Conservation (phyloP, 2,888 invertebrate species). For the Oscheius onirici region DNA sequence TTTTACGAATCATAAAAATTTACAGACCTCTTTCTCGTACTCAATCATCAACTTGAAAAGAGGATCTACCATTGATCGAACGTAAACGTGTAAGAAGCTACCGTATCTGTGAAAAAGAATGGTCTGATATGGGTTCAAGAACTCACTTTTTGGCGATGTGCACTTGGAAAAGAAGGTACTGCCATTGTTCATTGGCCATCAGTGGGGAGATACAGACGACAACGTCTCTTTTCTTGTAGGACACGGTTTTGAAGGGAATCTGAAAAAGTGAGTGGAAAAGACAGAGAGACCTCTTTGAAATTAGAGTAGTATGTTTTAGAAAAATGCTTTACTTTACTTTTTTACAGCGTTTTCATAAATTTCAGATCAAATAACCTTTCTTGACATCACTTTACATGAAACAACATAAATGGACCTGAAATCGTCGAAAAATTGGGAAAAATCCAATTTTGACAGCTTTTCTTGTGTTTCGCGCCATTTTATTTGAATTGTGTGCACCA, state of each 20-base stretch:
- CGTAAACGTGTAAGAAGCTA: slow-evolving; percentile 44
- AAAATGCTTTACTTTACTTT: no score
- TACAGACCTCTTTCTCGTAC: slow-evolving; percentile 31
- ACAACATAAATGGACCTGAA: no score
- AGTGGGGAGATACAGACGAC: slow-evolving; percentile 53
- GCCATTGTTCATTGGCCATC: slow-evolving; percentile 53
- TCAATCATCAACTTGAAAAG: slow-evolving; percentile 6
- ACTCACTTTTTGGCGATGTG: slow-evolving; percentile 45
- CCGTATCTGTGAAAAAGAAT: slow-evolving; percentile 44
- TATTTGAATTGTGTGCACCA: no score
- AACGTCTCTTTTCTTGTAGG: slow-evolving; percentile 33
- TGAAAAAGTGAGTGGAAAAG: no score
- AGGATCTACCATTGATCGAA: slow-evolving; percentile 40
- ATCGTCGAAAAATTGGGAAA: no score
- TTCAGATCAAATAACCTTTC: no score
- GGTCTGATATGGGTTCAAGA: slow-evolving; percentile 35
- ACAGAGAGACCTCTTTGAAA: no score
- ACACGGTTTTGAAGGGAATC: slow-evolving; percentile 42
- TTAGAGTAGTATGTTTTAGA: no score
- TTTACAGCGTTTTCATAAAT: no score
- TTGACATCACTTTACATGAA: no score
- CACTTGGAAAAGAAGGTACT: slow-evolving; percentile 38
- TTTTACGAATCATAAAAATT: slow-evolving; percentile 15
- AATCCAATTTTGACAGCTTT: no score
- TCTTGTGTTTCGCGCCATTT: no score